Percentiles rank a stretch among this genome's conserved stretches.
Conservation (phyloP, 2,888 invertebrate species). For the Agonum fuliginosum region DNA sequence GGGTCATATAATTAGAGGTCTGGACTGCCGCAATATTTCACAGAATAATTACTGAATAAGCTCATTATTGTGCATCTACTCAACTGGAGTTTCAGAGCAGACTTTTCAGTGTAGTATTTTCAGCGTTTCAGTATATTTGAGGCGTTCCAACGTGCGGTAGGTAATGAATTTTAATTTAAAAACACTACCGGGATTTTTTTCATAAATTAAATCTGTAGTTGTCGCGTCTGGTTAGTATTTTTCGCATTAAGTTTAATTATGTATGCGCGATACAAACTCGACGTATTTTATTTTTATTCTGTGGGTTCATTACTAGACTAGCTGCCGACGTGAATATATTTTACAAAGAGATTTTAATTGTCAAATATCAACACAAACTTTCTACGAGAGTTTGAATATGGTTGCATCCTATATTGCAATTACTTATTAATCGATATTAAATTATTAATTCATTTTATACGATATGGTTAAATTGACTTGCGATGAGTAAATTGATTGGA, state of each 20-base stretch:
- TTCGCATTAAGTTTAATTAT: not conserved
- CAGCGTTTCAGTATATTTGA: not conserved
- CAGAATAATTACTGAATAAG: not conserved
- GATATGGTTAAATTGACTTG: too few species aligned
- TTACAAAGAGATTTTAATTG: too few species aligned
- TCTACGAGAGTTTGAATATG: too few species aligned
- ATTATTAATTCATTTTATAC: too few species aligned
- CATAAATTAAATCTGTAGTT: conserved; percentile 36
- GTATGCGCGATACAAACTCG: not conserved
- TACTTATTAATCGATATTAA: too few species aligned
- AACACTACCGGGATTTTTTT: conserved; percentile 25
- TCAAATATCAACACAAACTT: too few species aligned
- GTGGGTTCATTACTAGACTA: too few species aligned
- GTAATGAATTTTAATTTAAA: conserved; percentile 44
- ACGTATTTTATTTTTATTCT: not conserved
- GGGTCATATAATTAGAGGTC: not conserved
- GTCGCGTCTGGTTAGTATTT: not conserved
- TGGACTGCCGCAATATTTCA: not conserved
- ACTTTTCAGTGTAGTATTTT: conserved; percentile 1
- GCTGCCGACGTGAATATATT: too few species aligned
- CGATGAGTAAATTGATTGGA: too few species aligned
- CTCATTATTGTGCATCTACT: conserved; percentile 20
- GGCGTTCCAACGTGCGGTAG: not conserved
- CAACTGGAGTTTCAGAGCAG: not conserved
- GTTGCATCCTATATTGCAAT: too few species aligned